Conservation (phyloP, 2,888 invertebrate genomes). For the Cataglyphis altisquamis region DNA sequence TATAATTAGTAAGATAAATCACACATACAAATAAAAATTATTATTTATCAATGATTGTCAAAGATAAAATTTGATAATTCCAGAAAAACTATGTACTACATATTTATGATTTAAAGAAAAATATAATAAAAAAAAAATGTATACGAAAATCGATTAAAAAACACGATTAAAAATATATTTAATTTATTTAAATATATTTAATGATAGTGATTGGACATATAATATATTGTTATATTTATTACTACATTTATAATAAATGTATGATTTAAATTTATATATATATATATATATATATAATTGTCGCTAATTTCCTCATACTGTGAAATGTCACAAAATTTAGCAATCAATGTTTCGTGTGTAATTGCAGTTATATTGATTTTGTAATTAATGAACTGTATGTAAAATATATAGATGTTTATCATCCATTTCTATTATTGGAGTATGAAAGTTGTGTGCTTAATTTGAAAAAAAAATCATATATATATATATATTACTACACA, state of each 20-base stretch:
- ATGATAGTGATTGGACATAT: not conserved
- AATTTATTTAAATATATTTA: too few relatives aligned
- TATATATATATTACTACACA: not conserved
- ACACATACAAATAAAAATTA: not conserved
- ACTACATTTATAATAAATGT: not conserved
- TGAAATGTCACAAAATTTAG: not conserved
- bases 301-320: not conserved
- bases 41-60: not conserved
- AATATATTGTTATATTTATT: conserved; percentile 5
- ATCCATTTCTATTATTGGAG: not conserved
- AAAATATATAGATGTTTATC: not conserved
- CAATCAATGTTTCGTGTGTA: not conserved
- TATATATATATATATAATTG: not conserved
- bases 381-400: not conserved
- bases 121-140: not conserved
- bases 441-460: not conserved
- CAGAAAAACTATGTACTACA: not conserved
- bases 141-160: not conserved
- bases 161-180: not conserved
- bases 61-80: not conserved
- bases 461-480: not conserved
- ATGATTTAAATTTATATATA: not conserved
- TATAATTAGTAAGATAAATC: not conserved
- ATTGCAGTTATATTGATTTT: not conserved
- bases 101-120: not conserved